These are phyloP conservation scores for Oplegnathus fasciatus DNA, from an alignment of 2,113 vertebrate genomes.

Conservation along the genomic window DNA sequence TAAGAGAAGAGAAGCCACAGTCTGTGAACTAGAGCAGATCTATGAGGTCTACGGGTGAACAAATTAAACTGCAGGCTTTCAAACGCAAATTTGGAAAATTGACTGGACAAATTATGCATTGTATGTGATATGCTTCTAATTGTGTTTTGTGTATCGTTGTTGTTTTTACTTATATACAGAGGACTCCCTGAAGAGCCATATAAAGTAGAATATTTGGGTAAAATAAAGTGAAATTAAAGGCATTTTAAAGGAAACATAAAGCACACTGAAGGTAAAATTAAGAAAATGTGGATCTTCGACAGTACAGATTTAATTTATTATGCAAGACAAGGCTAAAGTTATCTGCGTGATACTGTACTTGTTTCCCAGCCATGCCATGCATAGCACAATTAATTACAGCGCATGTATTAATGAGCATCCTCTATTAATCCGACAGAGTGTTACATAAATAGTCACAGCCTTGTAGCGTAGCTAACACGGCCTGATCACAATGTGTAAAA, in stretches of 20 bases:
- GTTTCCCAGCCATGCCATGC: constrained; percentile 33
- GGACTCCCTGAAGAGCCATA: background rate
- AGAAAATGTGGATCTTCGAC: background rate
- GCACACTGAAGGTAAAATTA: background rate
- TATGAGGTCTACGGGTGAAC: no score
- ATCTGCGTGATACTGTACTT: constrained; percentile 31
- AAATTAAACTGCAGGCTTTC: background rate
- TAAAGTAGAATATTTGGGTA: background rate
- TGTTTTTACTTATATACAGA: background rate
- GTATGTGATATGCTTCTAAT: background rate
- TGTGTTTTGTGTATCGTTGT: background rate
- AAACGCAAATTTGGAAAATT: background rate
- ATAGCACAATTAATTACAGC: constrained; percentile 55
- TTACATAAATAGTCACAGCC: constrained; percentile 57
- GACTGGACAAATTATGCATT: background rate
- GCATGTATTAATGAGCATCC: constrained; percentile 61
- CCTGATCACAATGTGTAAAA: constrained; percentile 31
- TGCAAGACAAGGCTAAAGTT: constrained; percentile 3
- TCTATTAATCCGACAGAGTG: constrained; percentile 48
- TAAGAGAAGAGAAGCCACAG: no score
- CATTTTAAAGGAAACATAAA: background rate
- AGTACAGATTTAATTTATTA: constrained; percentile 21
- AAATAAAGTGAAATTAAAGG: background rate
- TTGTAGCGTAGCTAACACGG: constrained; percentile 48
- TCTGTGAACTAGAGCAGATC: no score